A percentile compares a stretch with the other conserved stretches of the same genome.
phyloP scores from a whole-genome alignment of 1,140 invertebrate genomes.

The Drosophila ambigua region DNA sequence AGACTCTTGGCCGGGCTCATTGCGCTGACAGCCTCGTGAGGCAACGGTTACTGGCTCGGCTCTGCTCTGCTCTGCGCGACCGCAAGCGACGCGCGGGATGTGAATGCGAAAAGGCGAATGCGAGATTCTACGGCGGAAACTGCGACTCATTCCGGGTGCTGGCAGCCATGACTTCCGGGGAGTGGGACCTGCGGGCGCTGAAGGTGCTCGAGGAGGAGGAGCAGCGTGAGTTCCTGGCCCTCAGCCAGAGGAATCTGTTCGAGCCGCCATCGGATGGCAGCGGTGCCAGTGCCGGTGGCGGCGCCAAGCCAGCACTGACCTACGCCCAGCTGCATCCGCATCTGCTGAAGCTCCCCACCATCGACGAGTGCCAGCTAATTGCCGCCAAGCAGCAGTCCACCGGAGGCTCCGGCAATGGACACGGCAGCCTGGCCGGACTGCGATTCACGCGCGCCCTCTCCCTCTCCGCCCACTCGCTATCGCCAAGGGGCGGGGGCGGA shows the following conservation, averaged over 20 bases:
- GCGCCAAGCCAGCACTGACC: conserved; percentile 44
- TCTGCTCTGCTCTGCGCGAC: too few species aligned
- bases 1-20: conserved; percentile 42
- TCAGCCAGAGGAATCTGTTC: conserved; percentile 73
- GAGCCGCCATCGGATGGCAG: conserved; percentile 35
- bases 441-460: conserved; percentile 75
- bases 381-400: conserved; percentile 57
- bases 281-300: conserved; percentile 11
- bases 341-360: conserved; percentile 72
- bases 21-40: conserved; percentile 59
- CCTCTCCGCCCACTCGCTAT: conserved; percentile 73
- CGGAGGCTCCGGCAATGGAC: background rate
- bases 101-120: too few species aligned
- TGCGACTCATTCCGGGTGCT: conserved; percentile 5
- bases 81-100: too few species aligned
- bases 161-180: conserved; percentile 72
- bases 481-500: conserved; percentile 31
- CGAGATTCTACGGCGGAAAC: too few species aligned
- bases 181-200: conserved; percentile 81
- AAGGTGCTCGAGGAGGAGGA: conserved; percentile 83
- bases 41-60: conserved; percentile 42
- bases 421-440: conserved; percentile 44
- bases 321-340: conserved; percentile 77
- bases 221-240: conserved; percentile 73
- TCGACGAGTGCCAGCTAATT: conserved; percentile 73